Evolutionary conservation across 2,888 invertebrate species (phyloP).

Genomic region (Agrochola litura): DNA sequence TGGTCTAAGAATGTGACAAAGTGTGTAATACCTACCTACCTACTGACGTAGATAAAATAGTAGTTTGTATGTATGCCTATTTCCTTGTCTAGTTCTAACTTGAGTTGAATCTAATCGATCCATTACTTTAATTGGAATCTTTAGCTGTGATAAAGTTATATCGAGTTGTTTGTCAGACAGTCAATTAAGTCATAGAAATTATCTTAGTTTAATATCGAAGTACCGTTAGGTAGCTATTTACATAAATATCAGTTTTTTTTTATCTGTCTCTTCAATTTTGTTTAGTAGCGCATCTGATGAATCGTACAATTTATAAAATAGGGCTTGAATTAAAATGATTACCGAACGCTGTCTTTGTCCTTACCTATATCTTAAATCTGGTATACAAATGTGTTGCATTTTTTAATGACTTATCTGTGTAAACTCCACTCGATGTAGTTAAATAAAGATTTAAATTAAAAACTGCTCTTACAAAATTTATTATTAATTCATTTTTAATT

Average conservation of each 20-base stretch:
- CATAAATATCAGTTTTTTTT: too few species aligned
- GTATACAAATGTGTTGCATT: not conserved
- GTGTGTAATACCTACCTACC: not conserved
- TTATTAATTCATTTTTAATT: conserved; percentile 13
- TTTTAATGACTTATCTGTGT: not conserved
- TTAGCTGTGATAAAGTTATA: conserved; percentile 20
- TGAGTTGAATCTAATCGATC: conserved; percentile 11
- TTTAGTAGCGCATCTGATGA: not conserved
- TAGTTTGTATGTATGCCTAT: not conserved
- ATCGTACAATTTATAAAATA: not conserved
- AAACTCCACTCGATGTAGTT: not conserved
- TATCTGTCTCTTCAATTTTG: not conserved
- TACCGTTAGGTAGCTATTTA: not conserved
- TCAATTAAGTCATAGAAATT: not conserved
- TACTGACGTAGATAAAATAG: not conserved
- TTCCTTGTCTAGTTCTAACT: not conserved
- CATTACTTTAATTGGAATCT: conserved; percentile 26
- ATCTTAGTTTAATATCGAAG: not conserved
- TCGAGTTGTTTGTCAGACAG: conserved; percentile 4
- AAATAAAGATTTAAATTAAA: not conserved
- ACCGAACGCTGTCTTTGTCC: not conserved
- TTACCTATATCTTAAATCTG: not conserved
- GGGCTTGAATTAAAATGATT: too few species aligned
- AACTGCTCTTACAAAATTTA: not conserved
- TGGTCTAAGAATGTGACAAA: conserved; percentile 7